These are phyloP conservation scores for Tenthredo amoena DNA, from an alignment of 2,888 invertebrate genomes.

Conservation along the genomic window DNA sequence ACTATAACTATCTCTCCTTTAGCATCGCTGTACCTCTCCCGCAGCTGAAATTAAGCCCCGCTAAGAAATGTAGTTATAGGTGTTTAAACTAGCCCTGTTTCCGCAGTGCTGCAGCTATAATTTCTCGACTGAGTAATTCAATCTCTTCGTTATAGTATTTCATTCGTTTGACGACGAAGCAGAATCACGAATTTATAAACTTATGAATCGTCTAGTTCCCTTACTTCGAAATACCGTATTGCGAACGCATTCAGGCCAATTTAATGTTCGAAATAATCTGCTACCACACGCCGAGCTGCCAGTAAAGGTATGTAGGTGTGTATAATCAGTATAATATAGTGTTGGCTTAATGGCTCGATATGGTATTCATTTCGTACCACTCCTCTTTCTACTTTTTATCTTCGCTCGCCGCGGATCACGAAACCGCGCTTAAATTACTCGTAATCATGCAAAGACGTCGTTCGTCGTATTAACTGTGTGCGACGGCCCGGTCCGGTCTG, in stretches of 20 bases:
- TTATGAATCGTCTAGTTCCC: neutral
- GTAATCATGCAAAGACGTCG: conserved; percentile 50
- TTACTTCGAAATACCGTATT: neutral
- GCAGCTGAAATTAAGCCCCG: neutral
- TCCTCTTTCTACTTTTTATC: conserved; percentile 44
- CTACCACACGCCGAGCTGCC: conserved; percentile 10
- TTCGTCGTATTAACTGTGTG: conserved; percentile 19
- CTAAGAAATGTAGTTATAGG: neutral
- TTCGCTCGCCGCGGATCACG: conserved; percentile 18
- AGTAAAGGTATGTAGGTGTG: conserved; percentile 4
- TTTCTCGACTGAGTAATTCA: neutral
- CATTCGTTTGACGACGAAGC: neutral
- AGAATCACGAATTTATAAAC: neutral
- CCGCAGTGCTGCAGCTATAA: neutral
- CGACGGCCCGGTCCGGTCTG: neutral
- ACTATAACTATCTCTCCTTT: neutral
- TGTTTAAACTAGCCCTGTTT: neutral
- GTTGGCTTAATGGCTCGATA: conserved; percentile 43
- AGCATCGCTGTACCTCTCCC: neutral
- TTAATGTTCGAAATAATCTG: conserved; percentile 2
- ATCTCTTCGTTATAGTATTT: neutral
- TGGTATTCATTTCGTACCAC: conserved; percentile 44
- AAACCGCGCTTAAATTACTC: conserved; percentile 46
- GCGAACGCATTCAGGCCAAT: conserved; percentile 9
- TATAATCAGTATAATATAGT: conserved; percentile 3